These are phyloP conservation scores for Cossypha dichroa DNA, from an alignment of 2,797 vertebrate genomes.

Conservation along the genomic window DNA sequence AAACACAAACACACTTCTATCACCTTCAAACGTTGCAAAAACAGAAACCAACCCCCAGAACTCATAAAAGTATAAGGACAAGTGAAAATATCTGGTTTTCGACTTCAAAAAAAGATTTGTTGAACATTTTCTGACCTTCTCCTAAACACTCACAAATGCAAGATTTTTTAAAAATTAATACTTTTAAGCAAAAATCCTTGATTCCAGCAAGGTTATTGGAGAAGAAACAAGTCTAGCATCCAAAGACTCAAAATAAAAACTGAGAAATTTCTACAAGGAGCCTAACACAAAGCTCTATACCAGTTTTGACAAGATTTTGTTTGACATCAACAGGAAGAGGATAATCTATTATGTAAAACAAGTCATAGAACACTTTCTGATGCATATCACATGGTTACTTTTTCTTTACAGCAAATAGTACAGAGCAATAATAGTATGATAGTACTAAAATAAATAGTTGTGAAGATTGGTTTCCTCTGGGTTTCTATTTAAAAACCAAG, in stretches of 20 bases:
- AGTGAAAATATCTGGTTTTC: not conserved
- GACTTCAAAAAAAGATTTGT: not conserved
- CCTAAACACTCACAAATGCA: not conserved
- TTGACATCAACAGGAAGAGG: not conserved
- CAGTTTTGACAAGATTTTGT: not conserved
- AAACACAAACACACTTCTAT: not conserved
- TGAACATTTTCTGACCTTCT: not conserved
- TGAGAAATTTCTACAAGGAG: not conserved
- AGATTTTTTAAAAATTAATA: not conserved
- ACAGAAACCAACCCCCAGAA: not conserved
- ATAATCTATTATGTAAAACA: not conserved
- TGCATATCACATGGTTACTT: not conserved
- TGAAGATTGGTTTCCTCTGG: not conserved
- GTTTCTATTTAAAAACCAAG: not conserved
- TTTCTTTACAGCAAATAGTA: not conserved
- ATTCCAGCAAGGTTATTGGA: not conserved
- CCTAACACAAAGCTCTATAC: not conserved
- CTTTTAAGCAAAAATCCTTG: not conserved
- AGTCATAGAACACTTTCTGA: not conserved
- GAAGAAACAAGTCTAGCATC: not conserved
- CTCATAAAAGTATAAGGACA: not conserved
- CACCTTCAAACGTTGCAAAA: not conserved
- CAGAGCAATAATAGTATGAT: not conserved
- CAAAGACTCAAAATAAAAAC: not conserved
- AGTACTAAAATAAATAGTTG: not conserved